Evolutionary conservation across 2,888 invertebrate species (phyloP), one percentile per base, ranked within the genome.

Genomic region (Acleris laterana): DNA sequence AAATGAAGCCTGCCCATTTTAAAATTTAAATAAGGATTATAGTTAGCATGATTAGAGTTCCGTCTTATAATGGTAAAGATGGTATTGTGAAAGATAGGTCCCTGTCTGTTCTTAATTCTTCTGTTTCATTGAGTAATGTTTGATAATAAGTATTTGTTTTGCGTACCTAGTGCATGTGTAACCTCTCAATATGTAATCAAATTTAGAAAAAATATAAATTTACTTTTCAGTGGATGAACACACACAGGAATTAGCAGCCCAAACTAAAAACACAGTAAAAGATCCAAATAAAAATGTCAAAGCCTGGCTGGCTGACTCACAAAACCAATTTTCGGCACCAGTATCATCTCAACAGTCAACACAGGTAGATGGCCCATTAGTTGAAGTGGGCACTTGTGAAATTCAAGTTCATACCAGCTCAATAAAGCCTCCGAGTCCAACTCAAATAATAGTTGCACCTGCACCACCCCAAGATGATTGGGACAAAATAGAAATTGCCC

Each of bases 401-500:
- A 78, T 87, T 62, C 83, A 88, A 72, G 75, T 90, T 48, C 89
- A 90, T 65, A 68, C 77, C 20, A 62, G 72, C 51, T 79, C 74
- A 32, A 80, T 78, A 68, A 85, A 81, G 68, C 69, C 68, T 64
- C 68, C 49, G 50, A 80, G 70, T 65, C 77, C 82, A 49, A 65
- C 72, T 53, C 83, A 83, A 74, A 72, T 82, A 55, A 69, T 82
- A 56, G 75, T 77, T 78, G 71, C 79, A 4, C 76, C 60, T 17
- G 60, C 78, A 67, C 75, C 76, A 69, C 74, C 81, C 62, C 90
- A 91, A 79, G 84, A 86, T 74, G 90, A 90, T 74, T 91, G 89
- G 90, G 90, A 92, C 69, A 89, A 88, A 78, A 92, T 93, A 72
- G 91, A 92, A 77, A 70, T 70, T 62, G 72, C 90, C 67, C 81